Evolutionary conservation across 2,888 invertebrate genomes (phyloP), one percentile per base, ranked within the genome.

Genomic region (Tipula lateralis): DNA sequence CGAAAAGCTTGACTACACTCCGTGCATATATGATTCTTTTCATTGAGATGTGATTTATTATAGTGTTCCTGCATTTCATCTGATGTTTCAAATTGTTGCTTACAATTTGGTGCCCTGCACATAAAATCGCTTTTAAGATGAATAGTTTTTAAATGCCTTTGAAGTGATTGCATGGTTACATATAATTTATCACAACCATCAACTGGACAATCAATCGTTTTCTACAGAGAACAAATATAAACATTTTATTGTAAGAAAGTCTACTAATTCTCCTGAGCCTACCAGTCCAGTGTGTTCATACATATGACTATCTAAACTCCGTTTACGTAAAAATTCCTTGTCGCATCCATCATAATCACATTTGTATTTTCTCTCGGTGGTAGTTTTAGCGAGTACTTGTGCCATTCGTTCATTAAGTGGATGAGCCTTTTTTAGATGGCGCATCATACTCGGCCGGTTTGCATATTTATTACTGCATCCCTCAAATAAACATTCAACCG

Each of bases 171-270:
- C 85, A 92, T 90, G 86, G 91, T 93, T 1, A 92, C 91, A 85
- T 94, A 94, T 0, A 91, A 90, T 88, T 94, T 94, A 3, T 87
- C 87, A 86, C 94, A 94, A 44, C 91, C 91, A n/a, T 91, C 90
- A 87, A 91, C 90, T 13, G 88, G 87, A 86, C 94, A 94, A 29
- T 89, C 89, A 87, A 92, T 93, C 6, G 92, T 92, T 89, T 91
- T 92, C 94, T 90, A 84, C 29, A 85, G 86, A 32, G 36, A n/a
- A 34, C 83, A 84, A 29, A 34, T 39, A 12, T n/a, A n/a, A n/a
- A n/a, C 0, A 66, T 32, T 5, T 5, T 13, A 9, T 16, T 89
- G 88, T 29, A 84, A n/a, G n/a, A 9, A 44, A 13, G 84, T 34
- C 13, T 39, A 39, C n/a, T 13, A 39, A 39, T 13, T n/a, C n/a